A percentile compares a stretch with the other conserved stretches of the same genome.
Conservation (phyloP, 2,113 vertebrate species). For the Laterallus jamaicensis region DNA sequence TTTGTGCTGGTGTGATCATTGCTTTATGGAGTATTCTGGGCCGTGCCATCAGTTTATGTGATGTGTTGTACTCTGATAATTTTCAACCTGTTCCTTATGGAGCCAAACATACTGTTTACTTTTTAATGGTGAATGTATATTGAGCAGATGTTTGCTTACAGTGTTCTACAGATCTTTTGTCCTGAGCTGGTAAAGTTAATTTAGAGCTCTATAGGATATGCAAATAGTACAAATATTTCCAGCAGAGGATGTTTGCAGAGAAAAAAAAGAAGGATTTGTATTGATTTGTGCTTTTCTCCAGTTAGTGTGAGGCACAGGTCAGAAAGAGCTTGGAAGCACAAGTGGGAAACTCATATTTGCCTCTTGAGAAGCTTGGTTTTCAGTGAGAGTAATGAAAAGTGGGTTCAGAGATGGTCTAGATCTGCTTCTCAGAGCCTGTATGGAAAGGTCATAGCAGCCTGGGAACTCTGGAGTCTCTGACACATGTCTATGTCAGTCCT, state of each 20-base stretch:
- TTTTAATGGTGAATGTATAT: slow-evolving; percentile 49
- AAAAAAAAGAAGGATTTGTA: background rate
- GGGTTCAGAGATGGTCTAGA: background rate
- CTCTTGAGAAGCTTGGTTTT: background rate
- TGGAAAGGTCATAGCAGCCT: background rate
- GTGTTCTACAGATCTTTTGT: slow-evolving; percentile 56
- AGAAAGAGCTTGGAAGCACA: background rate
- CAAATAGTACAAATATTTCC: background rate
- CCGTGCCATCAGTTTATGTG: background rate
- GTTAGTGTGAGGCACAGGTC: background rate
- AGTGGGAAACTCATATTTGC: background rate
- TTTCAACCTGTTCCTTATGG: slow-evolving; percentile 58
- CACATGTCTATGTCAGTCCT: background rate
- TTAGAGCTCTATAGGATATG: slow-evolving; percentile 38
- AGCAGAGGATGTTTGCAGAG: background rate
- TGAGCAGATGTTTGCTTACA: slow-evolving; percentile 66
- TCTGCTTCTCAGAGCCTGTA: background rate
- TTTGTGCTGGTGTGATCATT: background rate
- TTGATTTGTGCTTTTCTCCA: background rate
- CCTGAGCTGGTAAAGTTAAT: slow-evolving; percentile 52
- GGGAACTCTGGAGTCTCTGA: background rate
- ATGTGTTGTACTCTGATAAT: slow-evolving; percentile 34
- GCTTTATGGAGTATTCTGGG: background rate
- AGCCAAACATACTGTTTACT: slow-evolving; percentile 49
- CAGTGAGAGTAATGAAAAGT: background rate